These are phyloP conservation scores for Bostrychus sinensis DNA, from an alignment of 2,113 vertebrate species.

Conservation along the genomic window DNA sequence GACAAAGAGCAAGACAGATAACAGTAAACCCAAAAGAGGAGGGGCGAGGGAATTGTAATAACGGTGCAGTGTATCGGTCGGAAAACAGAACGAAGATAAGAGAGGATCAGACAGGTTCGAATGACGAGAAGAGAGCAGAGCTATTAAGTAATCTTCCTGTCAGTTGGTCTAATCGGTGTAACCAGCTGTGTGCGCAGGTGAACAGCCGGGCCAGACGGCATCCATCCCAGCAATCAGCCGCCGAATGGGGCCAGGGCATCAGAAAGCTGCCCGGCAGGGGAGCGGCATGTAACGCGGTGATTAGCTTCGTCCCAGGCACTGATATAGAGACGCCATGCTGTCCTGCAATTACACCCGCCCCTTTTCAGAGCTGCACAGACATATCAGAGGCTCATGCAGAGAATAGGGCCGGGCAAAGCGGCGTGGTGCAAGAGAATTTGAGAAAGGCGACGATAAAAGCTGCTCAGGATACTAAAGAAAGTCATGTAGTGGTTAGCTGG, in stretches of 20 bases:
- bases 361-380: constrained; percentile 31
- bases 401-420: constrained; percentile 6
- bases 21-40: constrained; percentile 34
- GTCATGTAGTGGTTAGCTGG: constrained; percentile 48
- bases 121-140: constrained; percentile 58
- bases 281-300: constrained; percentile 58
- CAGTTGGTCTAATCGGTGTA: constrained; percentile 71
- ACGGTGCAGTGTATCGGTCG: constrained; percentile 44
- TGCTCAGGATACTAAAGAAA: constrained; percentile 29
- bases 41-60: constrained; percentile 39
- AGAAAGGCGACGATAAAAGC: constrained; percentile 36
- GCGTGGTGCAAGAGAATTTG: constrained; percentile 36
- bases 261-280: constrained; percentile 65
- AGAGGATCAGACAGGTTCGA: constrained; percentile 60
- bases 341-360: constrained; percentile 58
- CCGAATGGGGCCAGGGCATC: constrained; percentile 60
- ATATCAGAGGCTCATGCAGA: constrained; percentile 21
- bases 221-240: constrained; percentile 72
- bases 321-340: constrained; percentile 54
- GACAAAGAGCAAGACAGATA: constrained; percentile 36
- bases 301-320: constrained; percentile 59
- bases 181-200: constrained; percentile 75
- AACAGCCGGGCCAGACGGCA: constrained; percentile 57
- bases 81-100: constrained; percentile 52
- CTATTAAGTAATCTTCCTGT: constrained; percentile 74